These are phyloP conservation scores for Patagioenas fasciata DNA, from an alignment of 2,113 vertebrate genomes.

Conservation along the genomic window DNA sequence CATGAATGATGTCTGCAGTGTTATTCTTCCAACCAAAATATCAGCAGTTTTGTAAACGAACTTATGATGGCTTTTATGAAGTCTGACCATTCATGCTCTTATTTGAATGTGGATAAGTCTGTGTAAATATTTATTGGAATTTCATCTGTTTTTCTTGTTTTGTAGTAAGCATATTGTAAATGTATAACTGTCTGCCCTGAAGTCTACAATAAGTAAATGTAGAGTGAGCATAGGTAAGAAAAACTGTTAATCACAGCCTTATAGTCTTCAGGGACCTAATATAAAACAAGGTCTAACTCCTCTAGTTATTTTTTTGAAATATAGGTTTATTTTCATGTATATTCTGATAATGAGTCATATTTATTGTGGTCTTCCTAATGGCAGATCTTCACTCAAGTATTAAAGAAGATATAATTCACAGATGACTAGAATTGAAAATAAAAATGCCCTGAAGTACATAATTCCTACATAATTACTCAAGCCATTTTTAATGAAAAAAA, in stretches of 20 bases:
- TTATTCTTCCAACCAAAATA: neutral
- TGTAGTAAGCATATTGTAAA: neutral
- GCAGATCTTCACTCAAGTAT: neutral
- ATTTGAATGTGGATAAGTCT: neutral
- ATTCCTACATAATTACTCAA: neutral
- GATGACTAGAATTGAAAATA: conserved; percentile 1
- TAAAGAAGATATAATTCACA: conserved; percentile 15
- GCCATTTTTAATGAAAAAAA: conserved; percentile 36
- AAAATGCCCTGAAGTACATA: neutral
- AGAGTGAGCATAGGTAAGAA: conserved; percentile 6
- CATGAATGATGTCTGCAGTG: neutral
- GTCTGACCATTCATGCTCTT: neutral
- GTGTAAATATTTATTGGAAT: neutral
- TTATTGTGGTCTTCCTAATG: conserved; percentile 32
- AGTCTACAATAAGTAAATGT: neutral
- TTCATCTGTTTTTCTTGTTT: neutral
- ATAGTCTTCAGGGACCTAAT: neutral
- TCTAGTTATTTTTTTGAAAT: conserved; percentile 19
- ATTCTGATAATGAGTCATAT: conserved; percentile 13
- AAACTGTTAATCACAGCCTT: neutral
- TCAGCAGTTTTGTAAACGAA: neutral
- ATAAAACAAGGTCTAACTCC: conserved; percentile 13
- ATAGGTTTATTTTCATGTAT: conserved; percentile 29
- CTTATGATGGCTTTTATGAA: neutral
- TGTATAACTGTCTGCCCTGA: neutral